Base-by-base conservation (phyloP, 1,140 invertebrate species). In the Plectrocnemia conspersa region DNA sequence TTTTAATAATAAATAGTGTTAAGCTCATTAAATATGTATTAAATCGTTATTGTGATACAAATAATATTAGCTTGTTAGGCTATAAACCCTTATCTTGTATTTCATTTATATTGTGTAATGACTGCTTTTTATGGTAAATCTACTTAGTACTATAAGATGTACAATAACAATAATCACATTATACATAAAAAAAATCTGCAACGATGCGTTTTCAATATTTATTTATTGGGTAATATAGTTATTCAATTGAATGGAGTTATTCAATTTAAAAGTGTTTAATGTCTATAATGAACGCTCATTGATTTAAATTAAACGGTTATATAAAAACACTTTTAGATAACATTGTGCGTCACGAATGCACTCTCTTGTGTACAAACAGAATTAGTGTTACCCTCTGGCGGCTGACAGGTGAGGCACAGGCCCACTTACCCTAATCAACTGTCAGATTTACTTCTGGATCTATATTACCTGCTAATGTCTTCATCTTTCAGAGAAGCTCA, bases 341-440 rank as follows among this genome's bases (percentile, higher is more conserved):
- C 44, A 50, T 50, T 50, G 47, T 50, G 35, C 33, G 33, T 50
- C 47, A 50, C 47, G 47, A 50, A 9, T 38, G 47, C 21, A 35
- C 47, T 50, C 47, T 38, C 47, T 48, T 36, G 47, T 50, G 47
- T 50, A 50, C 47, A 50, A 50, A 50, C 47, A 50, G 47, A 50
- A 50, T 50, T 50, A 50, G 47, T 50, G 47, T 50, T 33, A 35
- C 32, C 47, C 45, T 47, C 19, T 47, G 45, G 45, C 45, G 45
- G 29, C 45, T 50, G 47, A 50, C 47, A 50, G 47, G 47, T 50
- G 47, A 19, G 33, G 33, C 33, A 24, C 25, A 47, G 13, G 44
- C 47, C 47, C 47, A 50, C 47, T 50, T 50, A 50, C 47, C 47
- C 47, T 50, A 50, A 50, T 50, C 47, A 50, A 50, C 47, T 50